Conservation (phyloP, 2,113 vertebrate genomes). For the Otis tarda region DNA sequence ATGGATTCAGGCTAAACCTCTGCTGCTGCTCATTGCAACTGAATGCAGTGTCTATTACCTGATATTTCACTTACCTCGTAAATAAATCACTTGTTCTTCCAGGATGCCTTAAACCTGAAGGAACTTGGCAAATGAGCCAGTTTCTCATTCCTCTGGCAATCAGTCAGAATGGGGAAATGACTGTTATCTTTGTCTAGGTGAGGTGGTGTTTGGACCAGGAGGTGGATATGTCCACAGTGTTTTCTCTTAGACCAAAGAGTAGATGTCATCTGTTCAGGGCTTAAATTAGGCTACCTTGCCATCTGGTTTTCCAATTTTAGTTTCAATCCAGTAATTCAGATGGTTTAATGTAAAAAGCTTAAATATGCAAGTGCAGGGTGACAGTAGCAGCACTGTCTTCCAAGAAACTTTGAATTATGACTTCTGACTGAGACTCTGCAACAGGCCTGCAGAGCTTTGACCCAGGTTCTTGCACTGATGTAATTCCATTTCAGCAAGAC, state of each 20-base stretch:
- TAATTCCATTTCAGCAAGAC: not conserved
- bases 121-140: not conserved
- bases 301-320: not conserved
- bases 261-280: not conserved
- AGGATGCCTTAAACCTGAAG: not conserved
- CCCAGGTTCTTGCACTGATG: not conserved
- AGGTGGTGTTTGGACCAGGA: not conserved
- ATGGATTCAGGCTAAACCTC: not conserved
- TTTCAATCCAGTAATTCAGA: not conserved
- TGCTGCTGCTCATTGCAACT: not conserved
- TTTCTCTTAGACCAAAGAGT: not conserved
- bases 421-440: not conserved
- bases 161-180: not conserved
- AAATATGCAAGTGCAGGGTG: not conserved
- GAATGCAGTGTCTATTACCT: not conserved
- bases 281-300: not conserved
- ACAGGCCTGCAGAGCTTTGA: not conserved
- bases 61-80: not conserved
- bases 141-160: not conserved
- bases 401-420: not conserved
- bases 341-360: not conserved
- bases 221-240: not conserved
- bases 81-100: not conserved
- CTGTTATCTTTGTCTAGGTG: not conserved
- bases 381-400: not conserved